Percentiles rank a stretch among this genome's conserved stretches.
These are phyloP conservation scores for Ischnus inquisitorius DNA, from an alignment of 2,888 invertebrate genomes.

Conservation along the genomic window DNA sequence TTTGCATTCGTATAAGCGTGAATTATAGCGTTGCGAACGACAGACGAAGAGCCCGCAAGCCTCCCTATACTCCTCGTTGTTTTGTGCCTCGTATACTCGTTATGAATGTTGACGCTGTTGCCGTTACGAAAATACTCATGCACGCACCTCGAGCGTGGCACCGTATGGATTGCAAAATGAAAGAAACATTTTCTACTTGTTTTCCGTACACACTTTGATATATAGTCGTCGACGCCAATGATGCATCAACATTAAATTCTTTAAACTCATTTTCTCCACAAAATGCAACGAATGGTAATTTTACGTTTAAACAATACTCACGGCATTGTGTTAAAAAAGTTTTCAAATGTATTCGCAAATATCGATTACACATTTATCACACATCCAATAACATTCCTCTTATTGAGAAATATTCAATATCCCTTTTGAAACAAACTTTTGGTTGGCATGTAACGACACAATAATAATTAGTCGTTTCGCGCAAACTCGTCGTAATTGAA, in stretches of 20 bases:
- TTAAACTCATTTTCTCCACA: not conserved
- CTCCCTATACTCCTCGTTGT: not conserved
- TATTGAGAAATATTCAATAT: too few relatives aligned
- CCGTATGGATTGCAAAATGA: not conserved
- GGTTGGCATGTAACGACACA: too few relatives aligned
- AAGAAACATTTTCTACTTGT: not conserved
- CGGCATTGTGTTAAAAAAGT: too few relatives aligned
- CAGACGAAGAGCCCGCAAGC: slow-evolving; percentile 34
- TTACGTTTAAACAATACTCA: too few relatives aligned
- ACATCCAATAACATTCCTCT: too few relatives aligned
- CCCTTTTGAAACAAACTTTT: too few relatives aligned
- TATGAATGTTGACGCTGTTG: slow-evolving; percentile 40
- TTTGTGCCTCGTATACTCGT: slow-evolving; percentile 11
- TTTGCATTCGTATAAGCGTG: too few relatives aligned
- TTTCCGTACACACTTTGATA: not conserved
- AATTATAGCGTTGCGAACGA: slow-evolving; percentile 64
- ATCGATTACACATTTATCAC: too few relatives aligned
- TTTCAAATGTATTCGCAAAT: too few relatives aligned
- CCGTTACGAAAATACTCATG: slow-evolving; percentile 39
- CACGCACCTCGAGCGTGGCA: not conserved
- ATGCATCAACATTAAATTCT: not conserved
- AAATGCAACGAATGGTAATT: too few relatives aligned
- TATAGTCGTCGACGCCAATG: not conserved
- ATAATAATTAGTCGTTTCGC: too few relatives aligned
- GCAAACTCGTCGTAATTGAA: not conserved